Percentiles rank a stretch among this genome's conserved stretches.
Evolutionary conservation across 2,113 vertebrate species (phyloP).

Genomic region (Myocastor coypus): DNA sequence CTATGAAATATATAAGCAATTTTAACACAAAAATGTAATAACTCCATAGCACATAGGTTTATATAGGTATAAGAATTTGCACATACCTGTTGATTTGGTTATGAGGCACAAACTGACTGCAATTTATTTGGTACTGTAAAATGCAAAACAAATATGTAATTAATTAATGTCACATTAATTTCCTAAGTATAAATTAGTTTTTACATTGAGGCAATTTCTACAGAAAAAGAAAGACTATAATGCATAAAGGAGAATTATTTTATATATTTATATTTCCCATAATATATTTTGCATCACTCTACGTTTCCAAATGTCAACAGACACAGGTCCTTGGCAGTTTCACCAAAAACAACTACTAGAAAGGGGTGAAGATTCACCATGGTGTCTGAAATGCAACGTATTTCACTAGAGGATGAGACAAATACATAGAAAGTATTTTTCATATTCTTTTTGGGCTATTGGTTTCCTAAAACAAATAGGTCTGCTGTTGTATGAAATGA

Average conservation of each 20-base stretch:
- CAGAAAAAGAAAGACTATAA: background rate
- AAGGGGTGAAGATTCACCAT: constrained; percentile 52
- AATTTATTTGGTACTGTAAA: constrained; percentile 72
- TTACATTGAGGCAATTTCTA: constrained; percentile 21
- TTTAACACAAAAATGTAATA: constrained; percentile 59
- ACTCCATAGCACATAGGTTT: constrained; percentile 1
- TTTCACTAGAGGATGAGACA: constrained; percentile 66
- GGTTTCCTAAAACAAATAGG: constrained; percentile 59
- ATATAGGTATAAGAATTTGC: constrained; percentile 40
- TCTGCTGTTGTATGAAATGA: constrained; percentile 72
- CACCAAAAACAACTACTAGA: constrained; percentile 33
- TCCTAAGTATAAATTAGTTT: constrained; percentile 32
- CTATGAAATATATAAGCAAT: constrained; percentile 57
- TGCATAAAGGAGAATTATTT: constrained; percentile 12
- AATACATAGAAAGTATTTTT: constrained; percentile 71
- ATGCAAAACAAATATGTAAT: constrained; percentile 64
- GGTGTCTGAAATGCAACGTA: constrained; percentile 55
- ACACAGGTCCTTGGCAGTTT: background rate
- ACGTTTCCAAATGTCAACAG: background rate
- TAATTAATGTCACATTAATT: constrained; percentile 57
- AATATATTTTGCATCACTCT: constrained; percentile 27
- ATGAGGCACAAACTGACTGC: constrained; percentile 49
- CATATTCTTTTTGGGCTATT: constrained; percentile 72
- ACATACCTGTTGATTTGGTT: constrained; percentile 69
- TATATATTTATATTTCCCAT: background rate